Conservation (phyloP, 2,888 invertebrate species). For the Ellobium chinense region DNA sequence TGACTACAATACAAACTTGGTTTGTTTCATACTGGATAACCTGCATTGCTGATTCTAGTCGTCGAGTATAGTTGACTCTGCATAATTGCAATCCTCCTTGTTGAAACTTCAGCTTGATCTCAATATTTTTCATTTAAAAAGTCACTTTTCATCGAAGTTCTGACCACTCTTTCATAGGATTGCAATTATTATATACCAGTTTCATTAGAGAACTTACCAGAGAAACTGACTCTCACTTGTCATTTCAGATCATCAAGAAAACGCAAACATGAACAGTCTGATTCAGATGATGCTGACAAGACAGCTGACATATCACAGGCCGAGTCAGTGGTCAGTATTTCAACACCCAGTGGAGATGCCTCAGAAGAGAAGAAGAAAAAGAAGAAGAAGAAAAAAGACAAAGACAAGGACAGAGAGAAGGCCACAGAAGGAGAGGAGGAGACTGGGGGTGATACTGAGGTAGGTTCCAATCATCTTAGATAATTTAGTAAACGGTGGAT, state of each 20-base stretch:
- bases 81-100: too few species aligned
- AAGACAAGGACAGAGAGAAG: conserved; percentile 9
- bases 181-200: too few species aligned
- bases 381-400: conserved; percentile 44
- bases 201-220: too few species aligned
- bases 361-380: conserved; percentile 38
- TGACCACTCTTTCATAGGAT: not conserved
- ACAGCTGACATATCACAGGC: conserved; percentile 8
- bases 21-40: too few species aligned
- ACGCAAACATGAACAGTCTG: not conserved
- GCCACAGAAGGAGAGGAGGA: not conserved
- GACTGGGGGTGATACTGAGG: not conserved
- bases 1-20: too few species aligned
- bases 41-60: too few species aligned
- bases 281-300: conserved; percentile 1
- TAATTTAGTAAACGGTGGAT: not conserved
- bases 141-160: too few species aligned
- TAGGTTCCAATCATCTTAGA: too few species aligned
- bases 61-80: too few species aligned
- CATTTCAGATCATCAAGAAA: conserved; percentile 10
- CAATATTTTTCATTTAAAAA: too few species aligned
- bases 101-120: too few species aligned
- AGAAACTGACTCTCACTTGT: too few species aligned
- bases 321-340: not conserved
- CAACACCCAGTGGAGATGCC: conserved; percentile 35